phyloP scores from a whole-genome alignment of 1,140 invertebrate species.

The Drosophila suzukii region DNA sequence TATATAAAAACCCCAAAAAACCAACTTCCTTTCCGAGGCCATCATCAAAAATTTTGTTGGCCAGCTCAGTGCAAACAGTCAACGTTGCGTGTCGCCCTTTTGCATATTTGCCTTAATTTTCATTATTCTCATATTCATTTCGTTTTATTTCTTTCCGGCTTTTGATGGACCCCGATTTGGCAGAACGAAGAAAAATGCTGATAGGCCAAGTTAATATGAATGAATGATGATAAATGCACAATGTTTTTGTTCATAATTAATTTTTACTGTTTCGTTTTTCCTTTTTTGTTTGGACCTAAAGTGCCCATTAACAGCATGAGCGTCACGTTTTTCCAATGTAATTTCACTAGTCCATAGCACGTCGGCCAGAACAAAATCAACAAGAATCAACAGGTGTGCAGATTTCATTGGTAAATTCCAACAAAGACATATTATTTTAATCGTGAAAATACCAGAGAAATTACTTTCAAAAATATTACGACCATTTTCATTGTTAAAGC shows the following conservation, averaged over 20 bases:
- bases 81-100: slow-evolving; percentile 49
- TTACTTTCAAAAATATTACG: background rate
- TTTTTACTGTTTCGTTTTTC: slow-evolving; percentile 18
- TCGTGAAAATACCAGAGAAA: background rate
- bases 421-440: background rate
- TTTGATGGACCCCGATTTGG: slow-evolving; percentile 40
- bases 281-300: slow-evolving; percentile 31
- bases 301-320: slow-evolving; percentile 20
- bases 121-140: slow-evolving; percentile 47
- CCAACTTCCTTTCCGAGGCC: slow-evolving; percentile 25
- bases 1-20: slow-evolving; percentile 17
- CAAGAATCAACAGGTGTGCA: slow-evolving; percentile 20
- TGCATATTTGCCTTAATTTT: slow-evolving; percentile 52
- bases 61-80: slow-evolving; percentile 33
- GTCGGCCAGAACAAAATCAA: background rate
- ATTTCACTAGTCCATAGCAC: background rate
- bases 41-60: slow-evolving; percentile 32
- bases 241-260: slow-evolving; percentile 43
- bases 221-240: slow-evolving; percentile 50
- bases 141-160: slow-evolving; percentile 41
- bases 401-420: background rate
- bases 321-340: slow-evolving; percentile 1
- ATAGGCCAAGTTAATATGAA: slow-evolving; percentile 46
- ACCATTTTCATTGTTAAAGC: too few relatives aligned
- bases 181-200: slow-evolving; percentile 47